Conservation (phyloP, 2,888 invertebrate genomes). For the Drosophila seclusa region DNA sequence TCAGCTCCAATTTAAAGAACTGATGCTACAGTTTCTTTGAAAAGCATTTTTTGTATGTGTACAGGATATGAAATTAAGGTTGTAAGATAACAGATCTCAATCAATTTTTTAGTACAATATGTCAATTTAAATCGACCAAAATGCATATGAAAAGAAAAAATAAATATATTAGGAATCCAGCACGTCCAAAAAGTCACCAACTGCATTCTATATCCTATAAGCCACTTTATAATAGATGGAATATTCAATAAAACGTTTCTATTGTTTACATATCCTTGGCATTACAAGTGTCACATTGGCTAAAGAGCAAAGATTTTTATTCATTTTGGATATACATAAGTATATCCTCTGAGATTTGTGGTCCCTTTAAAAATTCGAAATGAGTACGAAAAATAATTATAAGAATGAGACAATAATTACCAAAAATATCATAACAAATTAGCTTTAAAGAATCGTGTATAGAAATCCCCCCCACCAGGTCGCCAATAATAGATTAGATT, state of each 20-base stretch:
- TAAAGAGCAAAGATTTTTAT: neutral
- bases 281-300: neutral
- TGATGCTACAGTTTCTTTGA: constrained; percentile 21
- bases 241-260: neutral
- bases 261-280: neutral
- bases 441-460: constrained; percentile 26
- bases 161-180: neutral
- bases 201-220: neutral
- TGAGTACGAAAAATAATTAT: constrained; percentile 36
- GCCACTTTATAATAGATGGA: neutral
- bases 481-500: constrained; percentile 53
- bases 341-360: constrained; percentile 26
- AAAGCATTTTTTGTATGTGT: constrained; percentile 5
- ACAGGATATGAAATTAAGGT: neutral
- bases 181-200: too few relatives aligned
- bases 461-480: constrained; percentile 19
- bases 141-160: neutral
- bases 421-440: constrained; percentile 21
- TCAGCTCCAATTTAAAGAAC: constrained; percentile 54
- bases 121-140: neutral
- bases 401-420: constrained; percentile 22
- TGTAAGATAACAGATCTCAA: neutral
- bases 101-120: neutral
- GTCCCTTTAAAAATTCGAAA: constrained; percentile 46
- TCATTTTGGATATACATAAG: too few relatives aligned